These are phyloP conservation scores for Malurus melanocephalus DNA, from an alignment of 2,113 vertebrate genomes.

Conservation along the genomic window DNA sequence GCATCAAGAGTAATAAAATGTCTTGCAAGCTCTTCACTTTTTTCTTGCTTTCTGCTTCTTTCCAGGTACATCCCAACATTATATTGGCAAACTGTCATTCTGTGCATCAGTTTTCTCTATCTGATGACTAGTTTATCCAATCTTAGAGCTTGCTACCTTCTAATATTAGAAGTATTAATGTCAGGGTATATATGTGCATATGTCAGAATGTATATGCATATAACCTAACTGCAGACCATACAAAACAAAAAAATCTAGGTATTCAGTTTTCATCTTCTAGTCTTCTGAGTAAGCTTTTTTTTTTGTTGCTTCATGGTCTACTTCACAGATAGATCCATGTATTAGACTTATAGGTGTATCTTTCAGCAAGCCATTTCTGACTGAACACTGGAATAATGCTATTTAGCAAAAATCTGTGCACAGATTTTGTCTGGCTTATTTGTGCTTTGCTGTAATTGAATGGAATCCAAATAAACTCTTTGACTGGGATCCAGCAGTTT, in stretches of 20 bases:
- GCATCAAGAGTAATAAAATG: not conserved
- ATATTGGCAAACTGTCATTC: not conserved
- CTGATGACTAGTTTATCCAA: not conserved
- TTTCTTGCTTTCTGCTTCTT: not conserved
- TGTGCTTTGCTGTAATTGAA: not conserved
- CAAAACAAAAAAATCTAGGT: not conserved
- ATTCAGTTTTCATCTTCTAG: not conserved
- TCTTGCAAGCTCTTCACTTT: not conserved
- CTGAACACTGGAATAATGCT: not conserved
- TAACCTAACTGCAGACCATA: not conserved
- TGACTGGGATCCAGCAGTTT: not conserved
- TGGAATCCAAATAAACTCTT: not conserved
- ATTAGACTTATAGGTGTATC: not conserved
- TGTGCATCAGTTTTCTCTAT: not conserved
- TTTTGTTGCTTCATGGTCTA: not conserved
- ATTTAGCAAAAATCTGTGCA: not conserved
- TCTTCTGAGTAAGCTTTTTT: not conserved
- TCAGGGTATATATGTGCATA: not conserved
- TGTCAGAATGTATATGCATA: not conserved
- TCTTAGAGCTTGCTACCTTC: not conserved
- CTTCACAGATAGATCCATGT: not conserved
- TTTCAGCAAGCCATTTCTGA: not conserved
- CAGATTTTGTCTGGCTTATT: not conserved
- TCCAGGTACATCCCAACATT: not conserved
- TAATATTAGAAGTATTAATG: not conserved